Conservation (phyloP, 2,888 invertebrate species). For the Smittia sp. region DNA sequence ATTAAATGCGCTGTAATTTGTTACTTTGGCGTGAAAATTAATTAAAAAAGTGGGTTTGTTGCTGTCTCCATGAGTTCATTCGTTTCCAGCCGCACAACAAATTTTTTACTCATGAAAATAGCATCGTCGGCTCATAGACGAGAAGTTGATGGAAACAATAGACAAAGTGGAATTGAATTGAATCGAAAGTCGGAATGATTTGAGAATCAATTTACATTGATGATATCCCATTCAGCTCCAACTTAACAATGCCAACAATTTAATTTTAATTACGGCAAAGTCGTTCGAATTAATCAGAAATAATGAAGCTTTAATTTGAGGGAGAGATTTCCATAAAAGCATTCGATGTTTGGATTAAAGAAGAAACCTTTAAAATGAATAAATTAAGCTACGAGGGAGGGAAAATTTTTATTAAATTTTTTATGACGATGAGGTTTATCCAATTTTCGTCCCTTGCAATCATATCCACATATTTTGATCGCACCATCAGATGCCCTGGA, state of each 20-base stretch:
- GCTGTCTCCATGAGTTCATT: background rate
- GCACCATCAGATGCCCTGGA: background rate
- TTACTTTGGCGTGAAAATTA: conserved; percentile 8
- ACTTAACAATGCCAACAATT: conserved; percentile 2
- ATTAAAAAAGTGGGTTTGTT: conserved; percentile 18
- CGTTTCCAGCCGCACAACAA: background rate
- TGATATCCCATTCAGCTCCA: conserved; percentile 12
- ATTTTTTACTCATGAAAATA: background rate
- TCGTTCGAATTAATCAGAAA: background rate
- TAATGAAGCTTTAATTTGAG: conserved; percentile 5
- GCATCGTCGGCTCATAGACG: background rate
- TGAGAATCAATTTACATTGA: conserved; percentile 7
- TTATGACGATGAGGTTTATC: conserved; percentile 16
- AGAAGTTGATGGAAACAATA: conserved; percentile 11
- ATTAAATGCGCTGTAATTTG: conserved; percentile 11
- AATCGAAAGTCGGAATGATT: background rate
- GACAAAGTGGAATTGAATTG: background rate
- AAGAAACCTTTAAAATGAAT: no score
- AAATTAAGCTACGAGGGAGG: background rate
- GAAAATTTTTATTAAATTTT: conserved; percentile 3
- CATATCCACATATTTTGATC: background rate
- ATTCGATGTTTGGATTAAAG: no score
- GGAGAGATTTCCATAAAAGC: background rate
- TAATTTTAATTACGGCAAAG: conserved; percentile 11
- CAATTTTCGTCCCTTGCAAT: background rate